Evolutionary conservation across 2,113 vertebrate genomes (phyloP), one percentile per base, ranked within the genome.

Genomic region (Campylomormyrus tamandua): DNA sequence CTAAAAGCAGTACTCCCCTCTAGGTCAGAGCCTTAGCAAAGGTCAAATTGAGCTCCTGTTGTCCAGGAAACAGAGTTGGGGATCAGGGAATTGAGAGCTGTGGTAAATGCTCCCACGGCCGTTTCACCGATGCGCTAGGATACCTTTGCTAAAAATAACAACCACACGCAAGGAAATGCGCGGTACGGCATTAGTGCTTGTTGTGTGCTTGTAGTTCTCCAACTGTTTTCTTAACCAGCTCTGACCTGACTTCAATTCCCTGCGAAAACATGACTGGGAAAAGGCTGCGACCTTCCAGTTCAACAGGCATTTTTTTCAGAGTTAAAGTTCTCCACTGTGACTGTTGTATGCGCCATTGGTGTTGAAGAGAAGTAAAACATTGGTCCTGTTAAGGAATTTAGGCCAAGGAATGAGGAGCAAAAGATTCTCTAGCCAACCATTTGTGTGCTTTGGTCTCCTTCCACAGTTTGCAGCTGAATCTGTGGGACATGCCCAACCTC

Each of bases 401-500:
- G 66, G 62, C 62, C 39, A 87, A 89, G 70, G 58, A 85, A 87
- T 31, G 88, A 87, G n/a, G 15, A 42, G 90, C 88, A 90, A 58
- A 53, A 88, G 83, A 70, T 74, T 58, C 58, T 88, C 88, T 89
- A 48, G 46, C 62, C 88, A 80, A 46, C n/a, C 56, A 48, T 53
- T 46, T 48, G 27, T 80, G 66, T 77, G 27, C 39, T 91, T 90
- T 89, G 70, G 39, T 77, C 9, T 49, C 87, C 45, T 80, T 56
- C 17, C 53, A 89, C 90, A 49, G 90, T 88, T 58, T 91, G 56
- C 89, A 66, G 88, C 74, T 90, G 83, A 58, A 74, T 87, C 89
- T 85, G 89, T 46, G 89, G 88, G 89, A 93, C 91, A 3, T 7
- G 92, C 45, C 90, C 52, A 87, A 92, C 92, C 90, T 89, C 91